phyloP scores from a whole-genome alignment of 2,113 vertebrate species.

The Phaethon lepturus region DNA sequence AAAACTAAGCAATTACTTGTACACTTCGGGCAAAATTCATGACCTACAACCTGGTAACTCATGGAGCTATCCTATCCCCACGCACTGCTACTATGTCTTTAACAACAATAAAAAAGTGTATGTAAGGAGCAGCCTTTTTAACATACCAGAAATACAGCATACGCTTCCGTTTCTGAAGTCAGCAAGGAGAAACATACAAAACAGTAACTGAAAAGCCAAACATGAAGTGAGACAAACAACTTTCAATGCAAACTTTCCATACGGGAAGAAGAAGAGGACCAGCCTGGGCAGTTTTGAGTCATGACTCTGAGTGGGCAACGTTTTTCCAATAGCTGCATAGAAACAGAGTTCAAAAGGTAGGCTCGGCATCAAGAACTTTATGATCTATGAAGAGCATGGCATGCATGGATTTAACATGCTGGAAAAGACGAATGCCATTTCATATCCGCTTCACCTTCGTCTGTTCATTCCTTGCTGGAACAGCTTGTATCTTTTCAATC shows the following conservation, averaged over 20 bases:
- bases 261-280: background rate
- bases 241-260: background rate
- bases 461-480: background rate
- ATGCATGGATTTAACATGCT: background rate
- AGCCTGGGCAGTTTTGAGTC: slow-evolving; percentile 3
- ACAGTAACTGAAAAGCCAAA: background rate
- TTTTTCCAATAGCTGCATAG: background rate
- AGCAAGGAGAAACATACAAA: background rate
- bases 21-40: background rate
- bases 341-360: slow-evolving; percentile 25
- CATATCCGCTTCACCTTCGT: background rate
- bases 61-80: background rate
- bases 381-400: background rate
- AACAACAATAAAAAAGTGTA: background rate
- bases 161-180: background rate
- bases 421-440: background rate
- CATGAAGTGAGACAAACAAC: background rate
- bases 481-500: background rate
- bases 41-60: background rate
- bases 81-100: background rate
- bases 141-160: background rate
- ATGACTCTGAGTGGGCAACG: background rate
- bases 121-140: background rate
- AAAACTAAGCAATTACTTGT: background rate
- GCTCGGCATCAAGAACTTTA: background rate